Evolutionary conservation across 2,888 invertebrate genomes (phyloP).

Genomic region (Acanthosepion esculentum): DNA sequence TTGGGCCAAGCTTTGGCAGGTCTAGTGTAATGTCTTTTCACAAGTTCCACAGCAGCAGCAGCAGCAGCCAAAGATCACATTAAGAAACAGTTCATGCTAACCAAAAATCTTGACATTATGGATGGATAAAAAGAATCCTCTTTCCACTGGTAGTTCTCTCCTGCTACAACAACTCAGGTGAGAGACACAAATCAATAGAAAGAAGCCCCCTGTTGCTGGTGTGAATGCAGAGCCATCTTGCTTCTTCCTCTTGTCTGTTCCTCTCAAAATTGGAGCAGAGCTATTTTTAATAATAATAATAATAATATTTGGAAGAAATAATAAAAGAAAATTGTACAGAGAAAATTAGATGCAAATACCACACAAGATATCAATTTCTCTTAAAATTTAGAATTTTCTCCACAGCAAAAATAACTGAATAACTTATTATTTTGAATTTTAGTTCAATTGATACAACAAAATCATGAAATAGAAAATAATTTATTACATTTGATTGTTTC

Average conservation of each 20-base stretch:
- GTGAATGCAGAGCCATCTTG: background rate
- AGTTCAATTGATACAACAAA: background rate
- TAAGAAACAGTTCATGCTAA: background rate
- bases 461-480: background rate
- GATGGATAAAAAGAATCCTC: background rate
- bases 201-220: background rate
- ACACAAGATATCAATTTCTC: background rate
- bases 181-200: background rate
- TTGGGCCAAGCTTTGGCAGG: background rate
- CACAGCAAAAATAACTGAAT: background rate
- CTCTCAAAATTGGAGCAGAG: background rate
- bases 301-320: background rate
- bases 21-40: slow-evolving; percentile 15
- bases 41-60: background rate
- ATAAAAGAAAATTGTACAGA: background rate
- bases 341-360: background rate
- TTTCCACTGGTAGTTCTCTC: background rate
- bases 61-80: background rate
- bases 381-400: background rate
- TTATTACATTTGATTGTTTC: no score
- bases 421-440: background rate
- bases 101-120: slow-evolving; percentile 20
- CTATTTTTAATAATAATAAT: background rate
- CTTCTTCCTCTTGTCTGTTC: background rate
- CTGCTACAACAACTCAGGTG: slow-evolving; percentile 8